Base-by-base conservation (phyloP, 2,888 invertebrate genomes). In the Tupiocoris notatus region DNA sequence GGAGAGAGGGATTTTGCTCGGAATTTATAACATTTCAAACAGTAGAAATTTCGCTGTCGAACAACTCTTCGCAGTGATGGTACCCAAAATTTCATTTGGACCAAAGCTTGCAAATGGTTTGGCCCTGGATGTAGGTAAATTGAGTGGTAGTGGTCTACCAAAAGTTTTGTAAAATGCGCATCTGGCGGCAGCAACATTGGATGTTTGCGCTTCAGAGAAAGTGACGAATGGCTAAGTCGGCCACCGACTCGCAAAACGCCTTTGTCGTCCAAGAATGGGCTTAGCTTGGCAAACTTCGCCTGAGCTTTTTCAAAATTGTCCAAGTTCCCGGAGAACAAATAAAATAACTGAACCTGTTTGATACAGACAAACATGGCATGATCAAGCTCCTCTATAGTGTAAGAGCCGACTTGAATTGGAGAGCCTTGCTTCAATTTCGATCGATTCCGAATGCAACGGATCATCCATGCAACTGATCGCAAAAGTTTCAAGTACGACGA, bases 61-160 rank as follows among this genome's bases (percentile, higher is more conserved):
- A 76, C 67, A 12, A 76, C 22, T 1, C 24, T 2, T 21, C 78
- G 24, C 0, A 68, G 73, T 17, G 21, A 7, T 1, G 78, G 22
- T 12, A 76, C 75, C 79, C 79, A 77, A 54, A 68, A 78, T 20
- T 39, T 18, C 21, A 23, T 71, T 21, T 78, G 75, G 0, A 79
- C 17, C 9, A 57, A 16, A 1, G 77, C 67, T 16, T 79, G 70
- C 1, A 70, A 23, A 1, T 7, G 7, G 9, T 18, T 23, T 1
- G 71, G 64, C 22, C 77, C 77, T 12, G 70, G 70, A 56, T 76
- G 76, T 12, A 76, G n/a, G 6, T 71, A 71, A 0, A 18, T 63
- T 12, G n/a, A 2, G 64, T 78, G 78, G 24, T 75, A 77, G 39
- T 61, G 56, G 54, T 73, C 78, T 17, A 77, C 65, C 1, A 79